These are phyloP conservation scores for Hylaea fasciaria DNA, from an alignment of 2,888 invertebrate species.

Conservation along the genomic window DNA sequence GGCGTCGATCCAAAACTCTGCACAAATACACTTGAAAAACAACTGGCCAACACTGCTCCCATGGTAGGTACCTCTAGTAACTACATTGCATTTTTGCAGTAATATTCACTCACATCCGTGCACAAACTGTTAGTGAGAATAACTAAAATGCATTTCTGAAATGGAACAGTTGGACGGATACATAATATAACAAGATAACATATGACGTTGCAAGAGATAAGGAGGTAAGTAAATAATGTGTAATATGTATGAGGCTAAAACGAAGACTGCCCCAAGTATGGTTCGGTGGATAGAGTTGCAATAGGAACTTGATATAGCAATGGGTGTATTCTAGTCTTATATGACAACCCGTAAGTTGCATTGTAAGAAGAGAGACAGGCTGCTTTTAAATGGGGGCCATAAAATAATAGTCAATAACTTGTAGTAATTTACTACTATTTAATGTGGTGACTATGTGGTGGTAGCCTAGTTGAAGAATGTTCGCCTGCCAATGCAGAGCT, in stretches of 20 bases:
- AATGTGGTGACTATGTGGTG: too few species aligned
- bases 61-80: constrained; percentile 43
- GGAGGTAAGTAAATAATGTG: constrained; percentile 35
- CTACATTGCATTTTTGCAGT: constrained; percentile 13
- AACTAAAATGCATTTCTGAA: constrained; percentile 22
- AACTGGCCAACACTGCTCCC: constrained; percentile 60
- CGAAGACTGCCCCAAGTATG: too few species aligned
- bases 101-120: constrained; percentile 31
- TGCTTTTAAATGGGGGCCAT: too few species aligned
- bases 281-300: too few species aligned
- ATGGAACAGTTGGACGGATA: constrained; percentile 22
- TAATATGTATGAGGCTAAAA: not conserved
- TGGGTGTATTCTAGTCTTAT: too few species aligned
- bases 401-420: too few species aligned
- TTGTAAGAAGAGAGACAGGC: too few species aligned
- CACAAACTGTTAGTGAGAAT: constrained; percentile 41
- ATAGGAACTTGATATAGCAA: too few species aligned
- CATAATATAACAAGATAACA: constrained; percentile 44
- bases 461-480: too few species aligned
- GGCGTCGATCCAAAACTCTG: constrained; percentile 75
- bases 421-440: too few species aligned
- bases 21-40: constrained; percentile 54
- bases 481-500: too few species aligned
- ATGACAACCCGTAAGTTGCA: too few species aligned
- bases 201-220: constrained; percentile 42